Evolutionary conservation across 2,888 invertebrate genomes (phyloP).

Genomic region (Pammene aurita): DNA sequence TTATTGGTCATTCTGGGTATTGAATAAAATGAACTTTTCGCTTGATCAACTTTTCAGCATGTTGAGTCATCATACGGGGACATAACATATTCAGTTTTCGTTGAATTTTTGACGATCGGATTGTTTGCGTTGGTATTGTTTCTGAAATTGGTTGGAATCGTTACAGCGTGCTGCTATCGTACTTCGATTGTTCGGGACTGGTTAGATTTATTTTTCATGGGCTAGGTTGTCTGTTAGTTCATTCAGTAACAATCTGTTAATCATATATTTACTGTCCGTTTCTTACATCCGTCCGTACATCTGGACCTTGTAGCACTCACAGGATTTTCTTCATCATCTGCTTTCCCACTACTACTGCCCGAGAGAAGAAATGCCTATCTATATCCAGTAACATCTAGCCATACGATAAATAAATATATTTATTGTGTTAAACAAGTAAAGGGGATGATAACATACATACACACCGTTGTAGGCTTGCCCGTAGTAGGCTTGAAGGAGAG

Average conservation of each 20-base stretch:
- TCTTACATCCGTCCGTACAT: no score
- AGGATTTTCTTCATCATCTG: no score
- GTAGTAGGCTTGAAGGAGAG: not conserved
- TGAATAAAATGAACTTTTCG: not conserved
- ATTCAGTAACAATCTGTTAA: not conserved
- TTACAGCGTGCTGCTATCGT: not conserved
- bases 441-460: no score
- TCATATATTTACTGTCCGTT: no score
- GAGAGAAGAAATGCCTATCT: no score
- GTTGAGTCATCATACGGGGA: slow-evolving; percentile 6
- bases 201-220: slow-evolving; percentile 22
- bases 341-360: no score
- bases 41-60: slow-evolving; percentile 19
- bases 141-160: slow-evolving; percentile 30
- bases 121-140: slow-evolving; percentile 36
- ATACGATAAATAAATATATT: no score
- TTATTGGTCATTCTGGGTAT: not conserved
- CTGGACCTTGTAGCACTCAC: no score
- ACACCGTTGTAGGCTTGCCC: no score
- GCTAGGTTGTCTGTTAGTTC: slow-evolving; percentile 2
- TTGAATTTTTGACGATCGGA: slow-evolving; percentile 32
- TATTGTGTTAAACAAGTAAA: no score
- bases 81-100: slow-evolving; percentile 21
- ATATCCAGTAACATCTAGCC: no score
- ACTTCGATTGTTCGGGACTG: not conserved